Evolutionary conservation across 2,888 invertebrate genomes (phyloP), one percentile per base, ranked within the genome.

Genomic region (Parochlus steinenii): DNA sequence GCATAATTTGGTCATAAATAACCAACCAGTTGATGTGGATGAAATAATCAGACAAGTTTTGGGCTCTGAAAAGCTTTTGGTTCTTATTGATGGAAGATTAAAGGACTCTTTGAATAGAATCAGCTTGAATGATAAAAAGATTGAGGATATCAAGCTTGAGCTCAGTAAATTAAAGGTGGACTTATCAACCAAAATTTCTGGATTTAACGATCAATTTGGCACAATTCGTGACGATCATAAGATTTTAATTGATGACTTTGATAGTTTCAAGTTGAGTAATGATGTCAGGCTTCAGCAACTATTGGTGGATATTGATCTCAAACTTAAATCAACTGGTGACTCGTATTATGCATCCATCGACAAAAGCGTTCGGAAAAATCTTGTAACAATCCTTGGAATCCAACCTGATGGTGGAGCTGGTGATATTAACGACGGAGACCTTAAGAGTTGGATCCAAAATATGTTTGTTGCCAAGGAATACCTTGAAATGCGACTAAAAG

Each of bases 391-490:
- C 32, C 51, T 71, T 25, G 66, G 59, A 26, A 52, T 61, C 10
- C 56, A 61, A 20, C 38, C 41, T 4, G 53, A 58, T 15, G 60
- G 60, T 37, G 55, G 52, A 19, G 56, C 53, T 2, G 50, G 47
- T 1, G 45, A 65, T 6, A 56, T 65, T 3, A 57, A 65, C 12
- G 64, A 68, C 20, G 17, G 46, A 35, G 63, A 64, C 41, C 46
- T 75, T n/a, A 67, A 66, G 40, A 54, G 55, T 3, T 69, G 71
- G 59, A 65, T 76, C 35, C 64, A 67, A 35, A 62, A 63, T 25
- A 59, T 71, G 31, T 73, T 74, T 42, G 58, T 74, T 10, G 69
- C 70, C 5, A 73, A 69, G 45, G 64, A 69, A n/a, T 66, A 71
- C 42, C 55, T 74, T 45, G 71, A 74, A 46, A 47, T 52, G 51